Evolutionary conservation across 2,888 invertebrate genomes (phyloP).

Genomic region (Cantharis lateralis): DNA sequence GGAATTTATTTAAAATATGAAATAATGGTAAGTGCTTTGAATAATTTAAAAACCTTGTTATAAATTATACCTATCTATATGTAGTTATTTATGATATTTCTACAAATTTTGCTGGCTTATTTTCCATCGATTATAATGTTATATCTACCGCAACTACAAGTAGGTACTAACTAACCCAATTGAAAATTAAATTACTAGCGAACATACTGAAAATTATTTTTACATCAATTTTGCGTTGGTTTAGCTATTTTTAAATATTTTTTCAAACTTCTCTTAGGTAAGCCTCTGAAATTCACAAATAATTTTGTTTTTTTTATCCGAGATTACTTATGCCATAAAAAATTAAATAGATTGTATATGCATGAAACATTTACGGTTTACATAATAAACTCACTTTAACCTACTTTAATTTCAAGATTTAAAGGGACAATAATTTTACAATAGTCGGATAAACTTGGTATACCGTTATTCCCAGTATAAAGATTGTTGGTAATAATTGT

Average conservation of each 20-base stretch:
- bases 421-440: no score
- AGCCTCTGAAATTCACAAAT: not conserved
- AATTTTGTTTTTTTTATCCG: not conserved
- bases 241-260: not conserved
- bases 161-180: not conserved
- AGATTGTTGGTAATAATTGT: no score
- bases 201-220: not conserved
- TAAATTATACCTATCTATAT: not conserved
- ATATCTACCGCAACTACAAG: not conserved
- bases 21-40: constrained; percentile 47
- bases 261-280: not conserved
- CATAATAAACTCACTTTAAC: not conserved
- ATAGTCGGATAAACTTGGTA: no score
- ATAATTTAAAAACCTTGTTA: not conserved
- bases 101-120: not conserved
- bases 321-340: not conserved
- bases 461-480: no score
- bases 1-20: constrained; percentile 48
- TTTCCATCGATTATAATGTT: not conserved
- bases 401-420: not conserved
- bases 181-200: not conserved
- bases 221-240: not conserved
- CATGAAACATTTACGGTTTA: not conserved
- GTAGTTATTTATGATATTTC: not conserved
- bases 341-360: constrained; percentile 1